Evolutionary conservation across 2,113 vertebrate genomes (phyloP).

Genomic region (Phalacrocorax pelagicus): DNA sequence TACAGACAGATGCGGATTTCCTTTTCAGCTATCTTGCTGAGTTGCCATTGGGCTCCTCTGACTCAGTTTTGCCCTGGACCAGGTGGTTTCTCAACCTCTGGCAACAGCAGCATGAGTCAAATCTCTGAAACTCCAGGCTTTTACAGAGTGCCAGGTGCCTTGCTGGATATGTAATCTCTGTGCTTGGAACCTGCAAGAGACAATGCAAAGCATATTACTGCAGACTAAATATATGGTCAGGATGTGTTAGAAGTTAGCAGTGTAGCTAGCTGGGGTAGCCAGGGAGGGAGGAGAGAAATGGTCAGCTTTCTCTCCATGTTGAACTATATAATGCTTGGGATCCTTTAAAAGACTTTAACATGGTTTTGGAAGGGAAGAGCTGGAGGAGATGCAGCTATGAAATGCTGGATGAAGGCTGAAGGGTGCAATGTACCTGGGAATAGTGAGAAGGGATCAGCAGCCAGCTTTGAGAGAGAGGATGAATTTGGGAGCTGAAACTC

Average conservation of each 20-base stretch:
- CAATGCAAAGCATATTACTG: conserved; percentile 22
- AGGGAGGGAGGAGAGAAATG: background rate
- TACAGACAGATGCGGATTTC: background rate
- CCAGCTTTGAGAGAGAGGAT: background rate
- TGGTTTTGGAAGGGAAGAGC: background rate
- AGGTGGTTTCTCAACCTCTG: background rate
- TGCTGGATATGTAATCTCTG: conserved; percentile 6
- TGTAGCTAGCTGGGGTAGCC: background rate
- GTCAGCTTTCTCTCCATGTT: background rate
- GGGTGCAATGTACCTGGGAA: background rate
- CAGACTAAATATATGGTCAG: conserved; percentile 47
- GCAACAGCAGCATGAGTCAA: background rate
- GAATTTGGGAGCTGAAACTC: background rate
- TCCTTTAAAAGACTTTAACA: background rate
- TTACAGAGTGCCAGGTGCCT: background rate
- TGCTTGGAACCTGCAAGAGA: background rate
- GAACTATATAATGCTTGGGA: background rate
- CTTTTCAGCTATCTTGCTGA: background rate
- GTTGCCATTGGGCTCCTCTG: background rate
- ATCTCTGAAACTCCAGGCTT: background rate
- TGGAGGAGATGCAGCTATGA: background rate
- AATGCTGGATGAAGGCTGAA: background rate
- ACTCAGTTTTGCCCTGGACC: background rate
- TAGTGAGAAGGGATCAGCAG: background rate
- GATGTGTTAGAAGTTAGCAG: conserved; percentile 41